Conservation (phyloP, 2,888 invertebrate species). For the Sinotaia quadrata region DNA sequence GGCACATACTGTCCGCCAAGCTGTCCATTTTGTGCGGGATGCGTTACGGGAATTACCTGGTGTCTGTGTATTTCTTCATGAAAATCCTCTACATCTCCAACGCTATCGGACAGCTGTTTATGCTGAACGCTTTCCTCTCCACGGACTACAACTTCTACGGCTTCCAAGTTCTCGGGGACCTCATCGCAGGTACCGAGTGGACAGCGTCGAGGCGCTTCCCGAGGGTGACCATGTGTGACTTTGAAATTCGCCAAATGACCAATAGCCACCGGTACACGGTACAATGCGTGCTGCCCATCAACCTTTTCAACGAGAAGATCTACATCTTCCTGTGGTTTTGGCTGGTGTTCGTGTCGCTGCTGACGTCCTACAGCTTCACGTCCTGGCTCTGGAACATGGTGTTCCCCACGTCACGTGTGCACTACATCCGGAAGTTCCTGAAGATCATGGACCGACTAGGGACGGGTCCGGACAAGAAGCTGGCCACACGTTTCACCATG, state of each 20-base stretch:
- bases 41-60: slow-evolving; percentile 73
- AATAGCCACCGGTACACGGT: slow-evolving; percentile 67
- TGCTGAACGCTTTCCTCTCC: slow-evolving; percentile 74
- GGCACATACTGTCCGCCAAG: slow-evolving; percentile 65
- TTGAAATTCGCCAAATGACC: slow-evolving; percentile 68
- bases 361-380: slow-evolving; percentile 64
- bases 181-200: slow-evolving; percentile 70
- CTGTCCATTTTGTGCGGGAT: slow-evolving; percentile 69
- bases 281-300: slow-evolving; percentile 66
- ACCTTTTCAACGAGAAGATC: slow-evolving; percentile 70
- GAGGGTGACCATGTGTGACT: slow-evolving; percentile 70
- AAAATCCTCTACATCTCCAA: slow-evolving; percentile 72
- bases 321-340: slow-evolving; percentile 72
- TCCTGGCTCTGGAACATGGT: slow-evolving; percentile 70
- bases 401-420: slow-evolving; percentile 69
- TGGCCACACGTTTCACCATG: slow-evolving; percentile 69
- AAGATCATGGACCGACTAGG: slow-evolving; percentile 72
- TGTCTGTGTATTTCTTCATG: slow-evolving; percentile 71
- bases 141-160: slow-evolving; percentile 71
- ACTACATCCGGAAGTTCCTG: slow-evolving; percentile 73
- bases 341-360: slow-evolving; percentile 67
- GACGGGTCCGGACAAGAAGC: slow-evolving; percentile 64
- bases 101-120: slow-evolving; percentile 73
- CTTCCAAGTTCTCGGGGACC: slow-evolving; percentile 72
- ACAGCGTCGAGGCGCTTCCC: slow-evolving; percentile 67